Percentiles rank a stretch among this genome's conserved stretches.
Evolutionary conservation across 2,797 vertebrate species (phyloP).

Genomic region (Coendou prehensilis): DNA sequence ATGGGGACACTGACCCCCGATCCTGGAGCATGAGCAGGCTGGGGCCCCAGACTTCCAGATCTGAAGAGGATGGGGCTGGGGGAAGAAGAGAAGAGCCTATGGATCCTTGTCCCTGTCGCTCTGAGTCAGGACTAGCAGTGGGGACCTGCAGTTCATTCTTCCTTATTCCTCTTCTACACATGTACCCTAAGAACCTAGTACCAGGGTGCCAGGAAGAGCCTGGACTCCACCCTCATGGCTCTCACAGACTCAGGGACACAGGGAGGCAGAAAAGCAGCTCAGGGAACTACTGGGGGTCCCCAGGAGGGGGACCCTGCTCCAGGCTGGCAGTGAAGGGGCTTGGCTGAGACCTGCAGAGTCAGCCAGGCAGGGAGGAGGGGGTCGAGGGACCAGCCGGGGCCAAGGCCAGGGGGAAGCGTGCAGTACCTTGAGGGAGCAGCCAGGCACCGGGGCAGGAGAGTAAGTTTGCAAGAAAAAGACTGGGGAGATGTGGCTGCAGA

Average conservation of each 20-base stretch:
- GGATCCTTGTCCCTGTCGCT: not conserved
- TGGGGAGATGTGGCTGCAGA: not conserved
- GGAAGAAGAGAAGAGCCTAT: not conserved
- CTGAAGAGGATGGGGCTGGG: not conserved
- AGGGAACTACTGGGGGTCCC: too few relatives aligned
- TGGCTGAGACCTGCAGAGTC: not conserved
- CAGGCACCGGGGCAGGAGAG: not conserved
- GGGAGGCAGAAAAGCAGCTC: not conserved
- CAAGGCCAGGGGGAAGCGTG: not conserved
- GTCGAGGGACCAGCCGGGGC: accelerated
- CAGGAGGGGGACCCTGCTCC: not conserved
- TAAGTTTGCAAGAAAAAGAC: not conserved
- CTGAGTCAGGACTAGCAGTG: not conserved
- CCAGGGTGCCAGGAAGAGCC: not conserved
- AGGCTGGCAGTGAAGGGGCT: not conserved
- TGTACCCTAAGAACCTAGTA: not conserved
- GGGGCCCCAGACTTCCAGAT: not conserved
- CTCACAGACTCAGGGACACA: not conserved
- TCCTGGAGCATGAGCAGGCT: not conserved
- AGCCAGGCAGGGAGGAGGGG: not conserved
- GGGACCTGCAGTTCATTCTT: not conserved
- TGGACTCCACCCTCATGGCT: not conserved
- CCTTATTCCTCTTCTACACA: not conserved
- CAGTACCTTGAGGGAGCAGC: not conserved
- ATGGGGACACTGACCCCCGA: not conserved